Conservation (phyloP, 2,888 invertebrate genomes). For the Pseudanteris insignis region DNA sequence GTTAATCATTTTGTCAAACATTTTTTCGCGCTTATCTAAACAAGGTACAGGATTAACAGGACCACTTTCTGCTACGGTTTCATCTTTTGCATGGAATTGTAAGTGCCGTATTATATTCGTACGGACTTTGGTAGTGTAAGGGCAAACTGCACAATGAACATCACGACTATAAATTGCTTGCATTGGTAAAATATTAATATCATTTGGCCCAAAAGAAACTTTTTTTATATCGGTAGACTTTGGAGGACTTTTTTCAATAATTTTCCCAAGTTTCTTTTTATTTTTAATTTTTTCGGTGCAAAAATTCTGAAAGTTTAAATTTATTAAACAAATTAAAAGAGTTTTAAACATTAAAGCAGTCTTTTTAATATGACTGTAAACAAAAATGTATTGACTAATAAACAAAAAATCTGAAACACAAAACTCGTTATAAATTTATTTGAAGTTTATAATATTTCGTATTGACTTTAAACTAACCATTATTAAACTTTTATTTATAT, state of each 20-base stretch:
- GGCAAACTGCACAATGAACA: slow-evolving; percentile 74
- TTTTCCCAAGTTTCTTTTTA: slow-evolving; percentile 52
- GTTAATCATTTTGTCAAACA: slow-evolving; percentile 88
- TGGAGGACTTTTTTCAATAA: slow-evolving; percentile 46
- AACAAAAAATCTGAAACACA: too few relatives aligned
- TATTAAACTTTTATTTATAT: background rate
- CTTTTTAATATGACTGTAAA: too few relatives aligned
- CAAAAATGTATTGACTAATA: too few relatives aligned
- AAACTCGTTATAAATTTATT: background rate
- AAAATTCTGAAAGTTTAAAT: slow-evolving; percentile 35
- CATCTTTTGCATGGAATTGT: slow-evolving; percentile 72
- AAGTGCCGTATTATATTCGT: slow-evolving; percentile 79
- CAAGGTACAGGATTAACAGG: slow-evolving; percentile 86
- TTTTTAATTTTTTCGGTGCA: slow-evolving; percentile 45
- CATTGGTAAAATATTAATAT: slow-evolving; percentile 73
- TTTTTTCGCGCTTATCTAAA: slow-evolving; percentile 78
- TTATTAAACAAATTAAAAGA: too few relatives aligned
- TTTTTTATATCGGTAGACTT: slow-evolving; percentile 51
- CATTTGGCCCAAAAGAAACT: slow-evolving; percentile 69
- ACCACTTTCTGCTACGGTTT: slow-evolving; percentile 73
- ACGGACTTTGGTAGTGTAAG: slow-evolving; percentile 76
- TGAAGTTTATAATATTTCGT: background rate
- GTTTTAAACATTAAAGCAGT: too few relatives aligned
- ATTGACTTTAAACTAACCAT: too few relatives aligned
- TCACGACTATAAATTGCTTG: slow-evolving; percentile 73